Percentiles rank a stretch among this genome's conserved stretches.
Evolutionary conservation across 1,140 invertebrate genomes (phyloP).

Genomic region (Melanaphis sacchari): DNA sequence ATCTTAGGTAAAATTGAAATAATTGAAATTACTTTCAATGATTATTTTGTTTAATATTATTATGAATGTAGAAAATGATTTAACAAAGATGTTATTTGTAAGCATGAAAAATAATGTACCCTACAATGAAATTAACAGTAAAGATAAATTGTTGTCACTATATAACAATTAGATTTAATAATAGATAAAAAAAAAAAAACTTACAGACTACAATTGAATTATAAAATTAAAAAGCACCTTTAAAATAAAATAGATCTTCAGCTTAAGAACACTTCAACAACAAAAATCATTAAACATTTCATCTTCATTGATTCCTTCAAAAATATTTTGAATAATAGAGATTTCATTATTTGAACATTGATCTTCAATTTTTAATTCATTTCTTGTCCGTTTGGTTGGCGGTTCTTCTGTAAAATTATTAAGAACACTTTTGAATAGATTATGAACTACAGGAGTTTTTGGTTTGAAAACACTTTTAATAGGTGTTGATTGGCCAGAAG

Average conservation of each 20-base stretch:
- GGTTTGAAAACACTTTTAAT: conserved; percentile 22
- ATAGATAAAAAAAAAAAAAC: not conserved
- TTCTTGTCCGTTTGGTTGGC: conserved; percentile 15
- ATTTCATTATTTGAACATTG: not conserved
- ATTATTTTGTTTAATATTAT: not conserved
- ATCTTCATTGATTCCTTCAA: conserved; percentile 43
- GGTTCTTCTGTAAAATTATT: conserved; percentile 15
- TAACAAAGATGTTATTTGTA: not conserved
- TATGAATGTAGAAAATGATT: not conserved
- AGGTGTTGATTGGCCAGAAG: not conserved
- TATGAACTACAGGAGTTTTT: conserved; percentile 31
- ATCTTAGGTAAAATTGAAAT: not conserved
- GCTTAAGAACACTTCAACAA: not conserved
- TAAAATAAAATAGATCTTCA: not conserved
- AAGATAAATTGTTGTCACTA: not conserved
- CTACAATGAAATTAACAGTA: not conserved
- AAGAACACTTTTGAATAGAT: not conserved
- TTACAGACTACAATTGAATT: not conserved
- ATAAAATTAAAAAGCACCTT: conserved; percentile 34
- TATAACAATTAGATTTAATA: not conserved
- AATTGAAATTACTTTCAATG: not conserved
- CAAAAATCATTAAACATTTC: conserved; percentile 53
- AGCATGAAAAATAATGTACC: not conserved
- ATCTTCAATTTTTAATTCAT: not conserved
- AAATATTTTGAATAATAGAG: conserved; percentile 40